Evolutionary conservation across 2,797 vertebrate species (phyloP).

Genomic region (Myiotriccus ornatus): DNA sequence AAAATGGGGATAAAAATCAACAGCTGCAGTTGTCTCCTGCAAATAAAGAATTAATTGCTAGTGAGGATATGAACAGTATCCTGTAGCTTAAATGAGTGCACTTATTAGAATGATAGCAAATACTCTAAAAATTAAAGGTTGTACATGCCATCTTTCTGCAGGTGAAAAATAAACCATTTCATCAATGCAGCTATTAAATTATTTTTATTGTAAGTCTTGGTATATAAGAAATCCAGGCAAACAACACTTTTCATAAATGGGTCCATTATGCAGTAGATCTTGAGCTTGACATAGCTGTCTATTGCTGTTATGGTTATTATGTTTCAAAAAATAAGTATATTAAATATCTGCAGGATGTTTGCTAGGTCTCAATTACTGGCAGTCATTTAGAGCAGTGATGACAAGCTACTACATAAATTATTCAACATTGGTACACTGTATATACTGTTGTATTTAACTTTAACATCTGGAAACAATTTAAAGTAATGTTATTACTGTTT

Average conservation of each 20-base stretch:
- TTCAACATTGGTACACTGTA: background rate
- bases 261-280: background rate
- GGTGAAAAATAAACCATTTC: background rate
- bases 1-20: accelerated
- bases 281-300: background rate
- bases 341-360: background rate
- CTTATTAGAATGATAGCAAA: background rate
- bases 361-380: background rate
- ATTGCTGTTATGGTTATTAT: background rate
- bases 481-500: background rate
- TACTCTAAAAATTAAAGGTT: background rate
- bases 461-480: background rate
- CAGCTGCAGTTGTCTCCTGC: background rate
- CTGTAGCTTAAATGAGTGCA: background rate
- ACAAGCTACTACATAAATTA: background rate
- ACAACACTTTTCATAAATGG: background rate
- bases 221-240: background rate
- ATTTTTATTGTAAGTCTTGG: background rate
- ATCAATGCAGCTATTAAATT: background rate
- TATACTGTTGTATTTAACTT: background rate
- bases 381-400: background rate
- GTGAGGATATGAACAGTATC: background rate
- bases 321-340: background rate
- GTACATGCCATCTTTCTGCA: background rate
- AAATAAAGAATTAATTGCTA: background rate